Evolutionary conservation across 23 tunicate species (phyloP), one percentile per base, ranked within the genome.

Genomic region (Halocynthia roretzi): DNA sequence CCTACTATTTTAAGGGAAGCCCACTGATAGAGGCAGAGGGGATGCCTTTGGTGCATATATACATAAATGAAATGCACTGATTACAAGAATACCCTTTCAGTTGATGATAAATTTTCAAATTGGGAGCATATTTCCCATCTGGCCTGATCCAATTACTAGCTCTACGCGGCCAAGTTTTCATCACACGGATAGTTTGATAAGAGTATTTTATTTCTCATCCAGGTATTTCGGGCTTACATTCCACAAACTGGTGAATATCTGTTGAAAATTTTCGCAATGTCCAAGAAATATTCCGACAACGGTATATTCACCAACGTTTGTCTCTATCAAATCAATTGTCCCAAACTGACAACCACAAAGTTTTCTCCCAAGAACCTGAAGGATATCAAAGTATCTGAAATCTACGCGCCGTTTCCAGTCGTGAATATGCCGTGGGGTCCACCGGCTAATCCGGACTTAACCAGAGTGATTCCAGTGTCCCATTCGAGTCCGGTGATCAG

Each of bases 301-400:
- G 63, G 78, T 14, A 48, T 56, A 10, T 82, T 75, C 76, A 87
- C 94, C n/a, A 87, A 82, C 54, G 31, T 82, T 31, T 80, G 84
- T 64, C 50, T 87, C 14, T 87, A 77, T 51, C 94, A 82, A 71
- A 87, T 87, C 21, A 83, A 87, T 50, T 82, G 87, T 60, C 53
- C 68, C 10, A 64, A 71, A 50, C 50, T 87, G 9, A 83, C 76
- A 75, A 7, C 80, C 14, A 71, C 23, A 71, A 71, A 71, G 50
- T 53, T 8, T 50, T 40, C 54, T 10, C 61, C 76, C 5, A 50
- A 58, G 6, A n/a, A 62, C n/a, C 61, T 10, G 11, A n/a, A 21
- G 14, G 48, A 71, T 15, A 49, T 71, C 23, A 5, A 10, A 22
- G n/a, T 54, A 51, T 49, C 70, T 7, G 61, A 22, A 19, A 10